phyloP scores from a whole-genome alignment of 2,797 vertebrate genomes.

The Erethizon dorsatum region DNA sequence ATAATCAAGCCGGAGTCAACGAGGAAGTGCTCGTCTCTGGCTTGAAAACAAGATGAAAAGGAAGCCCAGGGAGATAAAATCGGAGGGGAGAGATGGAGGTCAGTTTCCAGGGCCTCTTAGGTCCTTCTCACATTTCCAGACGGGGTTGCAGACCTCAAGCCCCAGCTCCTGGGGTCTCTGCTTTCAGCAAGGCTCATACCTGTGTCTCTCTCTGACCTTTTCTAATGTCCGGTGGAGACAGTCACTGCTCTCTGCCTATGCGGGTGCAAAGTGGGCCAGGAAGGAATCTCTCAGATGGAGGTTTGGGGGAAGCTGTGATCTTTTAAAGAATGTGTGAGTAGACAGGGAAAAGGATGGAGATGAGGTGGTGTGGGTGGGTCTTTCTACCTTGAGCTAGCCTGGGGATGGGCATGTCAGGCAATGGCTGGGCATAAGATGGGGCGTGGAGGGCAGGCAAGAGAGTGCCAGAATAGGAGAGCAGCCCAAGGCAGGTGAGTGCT shows the following conservation, averaged over 20 bases:
- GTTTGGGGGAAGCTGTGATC: neutral
- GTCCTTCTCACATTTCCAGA: slow-evolving; percentile 8
- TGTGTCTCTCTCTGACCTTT: neutral
- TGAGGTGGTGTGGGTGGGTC: neutral
- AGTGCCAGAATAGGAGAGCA: neutral
- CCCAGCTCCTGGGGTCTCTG: neutral
- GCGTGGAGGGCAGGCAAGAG: too few relatives aligned
- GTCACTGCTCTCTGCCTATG: neutral
- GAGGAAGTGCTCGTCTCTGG: slow-evolving; percentile 76
- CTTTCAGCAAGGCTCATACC: neutral
- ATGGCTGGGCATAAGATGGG: neutral
- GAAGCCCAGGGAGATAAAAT: slow-evolving; percentile 63
- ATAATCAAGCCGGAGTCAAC: slow-evolving; percentile 82
- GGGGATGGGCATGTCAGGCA: neutral
- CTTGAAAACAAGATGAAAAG: slow-evolving; percentile 83
- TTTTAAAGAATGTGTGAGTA: neutral
- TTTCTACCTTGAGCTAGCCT: neutral
- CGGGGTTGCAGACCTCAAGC: rapidly evolving
- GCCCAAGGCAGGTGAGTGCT: neutral
- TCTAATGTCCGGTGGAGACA: neutral
- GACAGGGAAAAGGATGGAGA: neutral
- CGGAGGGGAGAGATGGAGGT: slow-evolving; percentile 48
- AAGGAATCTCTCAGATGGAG: neutral
- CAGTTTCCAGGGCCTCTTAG: neutral
- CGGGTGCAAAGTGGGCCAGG: neutral